Evolutionary conservation across 2,888 invertebrate species (phyloP).

Genomic region (Lithophane ornitopus): DNA sequence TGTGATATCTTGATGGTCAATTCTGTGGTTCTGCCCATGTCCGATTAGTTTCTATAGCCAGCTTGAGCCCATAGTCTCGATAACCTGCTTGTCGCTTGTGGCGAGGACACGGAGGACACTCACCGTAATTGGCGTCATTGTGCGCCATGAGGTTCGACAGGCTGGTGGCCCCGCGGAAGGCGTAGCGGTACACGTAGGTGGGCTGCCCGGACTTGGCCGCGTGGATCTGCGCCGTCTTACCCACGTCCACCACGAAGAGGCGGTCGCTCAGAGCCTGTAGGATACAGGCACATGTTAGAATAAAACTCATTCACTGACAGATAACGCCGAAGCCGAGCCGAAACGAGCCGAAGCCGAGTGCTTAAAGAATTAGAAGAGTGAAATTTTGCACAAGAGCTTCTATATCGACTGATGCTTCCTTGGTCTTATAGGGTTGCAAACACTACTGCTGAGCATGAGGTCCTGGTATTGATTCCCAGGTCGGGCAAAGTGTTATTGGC

Average conservation of each 20-base stretch:
- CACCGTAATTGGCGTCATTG: constrained; percentile 91
- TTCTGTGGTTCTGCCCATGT: not conserved
- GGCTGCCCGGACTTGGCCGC: constrained; percentile 90
- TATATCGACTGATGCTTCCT: too few species aligned
- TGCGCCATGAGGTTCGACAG: constrained; percentile 89
- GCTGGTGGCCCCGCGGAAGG: constrained; percentile 91
- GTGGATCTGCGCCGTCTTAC: constrained; percentile 91
- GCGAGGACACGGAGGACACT: constrained; percentile 20
- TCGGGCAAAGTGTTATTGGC: too few species aligned
- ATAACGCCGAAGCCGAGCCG: too few species aligned
- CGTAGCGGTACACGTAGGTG: constrained; percentile 92
- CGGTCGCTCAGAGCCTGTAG: constrained; percentile 92
- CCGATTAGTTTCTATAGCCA: not conserved
- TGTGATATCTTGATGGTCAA: too few species aligned
- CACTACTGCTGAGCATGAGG: too few species aligned
- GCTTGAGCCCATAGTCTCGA: not conserved
- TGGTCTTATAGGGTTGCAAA: too few species aligned
- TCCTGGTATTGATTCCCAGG: too few species aligned
- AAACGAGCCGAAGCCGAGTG: too few species aligned
- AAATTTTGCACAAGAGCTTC: not conserved
- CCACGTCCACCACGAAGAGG: constrained; percentile 91
- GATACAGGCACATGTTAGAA: not conserved
- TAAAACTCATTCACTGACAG: too few species aligned
- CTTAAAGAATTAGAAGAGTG: too few species aligned
- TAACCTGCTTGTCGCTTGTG: not conserved